Percentiles rank a stretch among this genome's conserved stretches.
Evolutionary conservation across 2,888 invertebrate species (phyloP).

Genomic region (Coecobrya sp.): DNA sequence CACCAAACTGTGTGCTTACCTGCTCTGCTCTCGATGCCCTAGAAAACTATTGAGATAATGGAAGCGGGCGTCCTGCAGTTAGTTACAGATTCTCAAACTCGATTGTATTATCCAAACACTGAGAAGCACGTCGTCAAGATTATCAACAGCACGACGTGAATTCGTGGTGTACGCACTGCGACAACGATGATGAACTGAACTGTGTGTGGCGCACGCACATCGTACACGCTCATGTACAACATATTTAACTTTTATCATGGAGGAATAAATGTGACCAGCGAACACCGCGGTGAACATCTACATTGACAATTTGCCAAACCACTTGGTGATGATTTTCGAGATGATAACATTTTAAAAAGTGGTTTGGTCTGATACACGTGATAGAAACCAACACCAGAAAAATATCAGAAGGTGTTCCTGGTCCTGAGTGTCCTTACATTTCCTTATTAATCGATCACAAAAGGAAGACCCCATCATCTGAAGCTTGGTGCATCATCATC

Average conservation of each 20-base stretch:
- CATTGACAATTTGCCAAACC: conserved; percentile 45
- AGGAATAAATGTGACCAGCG: not conserved
- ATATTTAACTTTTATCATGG: not conserved
- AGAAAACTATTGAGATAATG: conserved; percentile 17
- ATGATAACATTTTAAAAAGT: conserved; percentile 43
- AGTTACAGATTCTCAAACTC: not conserved
- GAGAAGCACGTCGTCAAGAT: not conserved
- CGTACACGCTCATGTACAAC: not conserved
- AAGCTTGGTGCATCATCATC: not conserved
- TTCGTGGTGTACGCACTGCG: not conserved
- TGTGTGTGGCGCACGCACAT: not conserved
- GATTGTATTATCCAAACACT: not conserved
- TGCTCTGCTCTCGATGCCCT: too few relatives aligned
- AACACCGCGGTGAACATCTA: not conserved
- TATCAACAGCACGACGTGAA: not conserved
- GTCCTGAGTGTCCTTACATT: conserved; percentile 51
- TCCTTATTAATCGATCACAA: conserved; percentile 66
- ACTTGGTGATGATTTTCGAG: not conserved
- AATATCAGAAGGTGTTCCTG: conserved; percentile 54
- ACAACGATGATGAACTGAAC: not conserved
- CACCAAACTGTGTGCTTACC: not conserved
- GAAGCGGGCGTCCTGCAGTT: conserved; percentile 14
- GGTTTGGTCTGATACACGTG: not conserved
- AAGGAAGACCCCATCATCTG: conserved; percentile 16
- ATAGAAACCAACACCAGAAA: not conserved